Conservation (phyloP, 2,888 invertebrate species). For the Dimorphilus gyrociliatus region DNA sequence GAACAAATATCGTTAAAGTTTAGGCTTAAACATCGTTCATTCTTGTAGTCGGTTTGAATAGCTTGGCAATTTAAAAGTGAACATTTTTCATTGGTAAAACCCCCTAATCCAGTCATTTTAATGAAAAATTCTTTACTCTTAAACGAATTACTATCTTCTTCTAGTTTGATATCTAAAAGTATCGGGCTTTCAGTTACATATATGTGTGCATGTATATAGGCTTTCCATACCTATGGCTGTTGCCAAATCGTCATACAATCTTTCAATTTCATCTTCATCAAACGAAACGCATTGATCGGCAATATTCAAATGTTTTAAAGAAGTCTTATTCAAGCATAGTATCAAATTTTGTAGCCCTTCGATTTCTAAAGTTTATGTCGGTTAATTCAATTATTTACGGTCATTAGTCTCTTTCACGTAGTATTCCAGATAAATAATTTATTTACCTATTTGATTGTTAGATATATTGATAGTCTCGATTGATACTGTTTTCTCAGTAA, state of each 20-base stretch:
- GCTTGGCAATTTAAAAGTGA: slow-evolving; percentile 15
- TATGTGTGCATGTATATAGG: slow-evolving; percentile 9
- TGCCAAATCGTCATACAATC: slow-evolving; percentile 15
- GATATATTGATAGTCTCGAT: too few relatives aligned
- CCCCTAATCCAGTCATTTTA: slow-evolving; percentile 16
- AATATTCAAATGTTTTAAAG: slow-evolving; percentile 15
- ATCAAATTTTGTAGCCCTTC: slow-evolving; percentile 14
- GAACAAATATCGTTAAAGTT: slow-evolving; percentile 14
- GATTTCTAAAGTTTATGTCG: slow-evolving; percentile 9
- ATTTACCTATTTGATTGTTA: too few relatives aligned
- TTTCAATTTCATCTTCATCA: slow-evolving; percentile 16
- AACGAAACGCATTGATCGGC: slow-evolving; percentile 15
- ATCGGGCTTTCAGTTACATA: slow-evolving; percentile 14
- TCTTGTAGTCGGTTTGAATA: slow-evolving; percentile 17
- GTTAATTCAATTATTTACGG: neutral
- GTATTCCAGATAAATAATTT: too few relatives aligned
- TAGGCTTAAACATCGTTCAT: slow-evolving; percentile 12
- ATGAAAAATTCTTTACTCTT: slow-evolving; percentile 15
- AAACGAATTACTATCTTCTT: slow-evolving; percentile 14
- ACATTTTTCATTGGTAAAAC: slow-evolving; percentile 13
- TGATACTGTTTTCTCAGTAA: too few relatives aligned
- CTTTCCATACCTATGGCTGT: slow-evolving; percentile 13
- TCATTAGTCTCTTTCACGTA: too few relatives aligned
- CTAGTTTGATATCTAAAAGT: slow-evolving; percentile 10
- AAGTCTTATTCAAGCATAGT: slow-evolving; percentile 12